Evolutionary conservation across 2,797 vertebrate genomes (phyloP), one percentile per base, ranked within the genome.

Genomic region (Alauda arvensis): DNA sequence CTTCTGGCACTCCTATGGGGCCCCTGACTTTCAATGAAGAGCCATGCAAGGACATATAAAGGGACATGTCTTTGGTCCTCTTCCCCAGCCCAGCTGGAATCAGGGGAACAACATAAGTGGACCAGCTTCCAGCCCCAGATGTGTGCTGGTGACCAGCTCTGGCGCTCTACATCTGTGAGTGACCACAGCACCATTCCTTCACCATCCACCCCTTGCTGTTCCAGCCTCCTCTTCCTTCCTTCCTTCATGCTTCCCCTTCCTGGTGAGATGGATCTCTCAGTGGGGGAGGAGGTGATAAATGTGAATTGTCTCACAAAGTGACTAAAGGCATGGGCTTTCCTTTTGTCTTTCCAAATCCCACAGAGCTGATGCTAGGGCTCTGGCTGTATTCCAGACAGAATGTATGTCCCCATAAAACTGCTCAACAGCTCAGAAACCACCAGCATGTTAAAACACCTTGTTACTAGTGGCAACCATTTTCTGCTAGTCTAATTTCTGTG

Each of bases 381-480:
- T 51, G 57, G 29, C 68, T 76, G 29, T 5, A 2, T 40, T 85
- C 66, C 52, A 72, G 56, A 9, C 29, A 88, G 48, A 90, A 63
- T 77, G 53, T 37, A 42, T 2, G 3, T 40, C 42, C 55, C 84
- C 23, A 48, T 85, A 83, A 89, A 81, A 69, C 62, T 48, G 55
- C 69, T 87, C 51, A 66, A 3, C n/a, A 67, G 56, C 53, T 85
- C 56, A 33, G 20, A 83, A 92, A 81, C 56, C 39, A 72, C 56
- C 1, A 19, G 60, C 65, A 29, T 53, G 46, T 67, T 83, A 87
- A 91, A 89, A 60, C 42, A 81, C 42, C 60, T 81, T 87, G 85
- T 94, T 93, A 93, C 91, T 56, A 81, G 25, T 83, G 67, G 93
- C 93, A 93, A 90, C 89, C 83, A 79, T 87, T 87, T 91, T 92